Base-by-base conservation (phyloP, 2,797 vertebrate species). In the Enteromius thamalakanensis region DNA sequence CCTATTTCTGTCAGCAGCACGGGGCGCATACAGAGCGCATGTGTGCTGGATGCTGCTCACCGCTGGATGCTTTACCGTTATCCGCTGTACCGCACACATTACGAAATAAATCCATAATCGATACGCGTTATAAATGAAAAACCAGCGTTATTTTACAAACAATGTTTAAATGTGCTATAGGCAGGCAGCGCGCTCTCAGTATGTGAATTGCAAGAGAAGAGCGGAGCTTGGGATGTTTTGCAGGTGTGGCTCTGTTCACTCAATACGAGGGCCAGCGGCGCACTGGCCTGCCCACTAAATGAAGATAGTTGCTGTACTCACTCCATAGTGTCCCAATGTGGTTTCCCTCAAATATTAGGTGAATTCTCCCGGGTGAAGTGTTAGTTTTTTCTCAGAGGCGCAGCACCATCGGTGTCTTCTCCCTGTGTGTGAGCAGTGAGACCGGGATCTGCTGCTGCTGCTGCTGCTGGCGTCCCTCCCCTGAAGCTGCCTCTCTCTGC, bases 221-320 rank as follows among this genome's bases (percentile, higher is more conserved):
- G 23, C 76, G 53, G 82, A 72, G 76, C 79, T 67, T 75, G 84
- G 67, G 75, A 72, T 80, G 53, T 55, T 58, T 83, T 85, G 88
- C 88, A 87, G 88, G 88, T 89, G 88, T 89, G 88, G 88, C 88
- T 83, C 74, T 12, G 65, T 75, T 81, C 76, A 74, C n/a, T 77
- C 37, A 78, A 47, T 42, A 62, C 55, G 58, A 49, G 62, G 45
- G 42, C 21, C 76, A 77, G 68, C 23, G 8, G 21, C 11, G 26
- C 82, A 83, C 49, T 72, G 71, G 70, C 62, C 80, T 47, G 80
- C 81, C 60, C 21, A 65, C 45, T 79, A 51, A 64, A 68, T 26
- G n/a, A 85, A 68, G 12, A 51, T 14, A 79, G 60, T 76, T 76
- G 15, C 42, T 14, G 53, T 81, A 88, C 87, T 89, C 75, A 89